phyloP scores from a whole-genome alignment of 2,113 vertebrate species.

The Syngnathoides biaculeatus region DNA sequence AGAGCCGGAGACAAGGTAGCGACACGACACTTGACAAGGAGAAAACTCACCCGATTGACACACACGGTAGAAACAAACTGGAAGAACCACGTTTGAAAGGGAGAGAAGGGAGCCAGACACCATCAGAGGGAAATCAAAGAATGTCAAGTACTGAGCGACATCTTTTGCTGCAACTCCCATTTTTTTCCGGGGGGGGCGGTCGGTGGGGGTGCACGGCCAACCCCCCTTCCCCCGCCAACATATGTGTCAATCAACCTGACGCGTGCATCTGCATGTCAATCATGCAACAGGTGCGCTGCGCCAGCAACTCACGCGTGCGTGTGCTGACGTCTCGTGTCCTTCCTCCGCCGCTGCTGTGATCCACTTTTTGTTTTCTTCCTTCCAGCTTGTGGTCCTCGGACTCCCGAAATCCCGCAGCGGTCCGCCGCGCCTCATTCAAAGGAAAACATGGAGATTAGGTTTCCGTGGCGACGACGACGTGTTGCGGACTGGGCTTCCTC shows the following conservation, averaged over 20 bases:
- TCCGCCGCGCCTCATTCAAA: not conserved
- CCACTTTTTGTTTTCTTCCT: not conserved
- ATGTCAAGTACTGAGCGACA: too few relatives aligned
- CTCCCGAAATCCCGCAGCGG: not conserved
- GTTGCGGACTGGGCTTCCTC: not conserved
- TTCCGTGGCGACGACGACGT: not conserved
- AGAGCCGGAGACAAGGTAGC: too few relatives aligned
- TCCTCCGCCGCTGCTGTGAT: not conserved
- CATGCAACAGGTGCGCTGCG: not conserved
- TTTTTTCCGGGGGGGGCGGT: too few relatives aligned
- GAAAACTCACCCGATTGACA: too few relatives aligned
- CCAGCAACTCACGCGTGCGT: not conserved
- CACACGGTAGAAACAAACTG: too few relatives aligned
- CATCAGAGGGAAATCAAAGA: too few relatives aligned
- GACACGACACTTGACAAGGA: too few relatives aligned
- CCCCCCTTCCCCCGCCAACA: not conserved
- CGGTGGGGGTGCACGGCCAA: too few relatives aligned
- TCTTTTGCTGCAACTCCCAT: too few relatives aligned
- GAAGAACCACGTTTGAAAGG: too few relatives aligned
- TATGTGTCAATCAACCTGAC: not conserved
- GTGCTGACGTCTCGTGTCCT: not conserved
- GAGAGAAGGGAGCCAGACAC: too few relatives aligned
- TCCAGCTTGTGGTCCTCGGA: not conserved
- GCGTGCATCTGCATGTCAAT: not conserved
- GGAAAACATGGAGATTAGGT: not conserved